These are phyloP conservation scores for Actinopyga echinites DNA, from an alignment of 53 echinoderm and acorn worm genomes.

Conservation along the genomic window DNA sequence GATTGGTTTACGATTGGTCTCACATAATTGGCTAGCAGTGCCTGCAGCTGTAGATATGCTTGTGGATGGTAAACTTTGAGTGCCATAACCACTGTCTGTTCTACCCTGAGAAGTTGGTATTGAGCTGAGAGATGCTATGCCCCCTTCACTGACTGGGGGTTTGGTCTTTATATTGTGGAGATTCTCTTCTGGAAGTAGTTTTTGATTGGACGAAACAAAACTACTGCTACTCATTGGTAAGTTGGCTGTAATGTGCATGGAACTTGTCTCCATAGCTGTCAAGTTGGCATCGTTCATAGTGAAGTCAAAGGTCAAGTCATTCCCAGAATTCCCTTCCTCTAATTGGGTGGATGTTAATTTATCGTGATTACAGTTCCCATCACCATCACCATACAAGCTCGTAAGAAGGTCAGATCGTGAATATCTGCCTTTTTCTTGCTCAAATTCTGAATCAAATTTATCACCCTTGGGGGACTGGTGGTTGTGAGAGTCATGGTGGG, in stretches of 20 bases:
- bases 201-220: no score
- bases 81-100: constrained; percentile 79
- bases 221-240: neutral
- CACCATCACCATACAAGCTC: constrained; percentile 10
- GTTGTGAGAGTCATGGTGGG: neutral
- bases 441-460: neutral
- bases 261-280: constrained; percentile 44
- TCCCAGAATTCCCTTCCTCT: constrained; percentile 10
- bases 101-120: neutral
- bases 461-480: neutral
- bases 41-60: constrained; percentile 28
- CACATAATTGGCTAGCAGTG: no score
- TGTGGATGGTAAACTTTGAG: constrained; percentile 62
- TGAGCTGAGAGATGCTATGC: no score
- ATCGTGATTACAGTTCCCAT: neutral
- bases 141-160: no score
- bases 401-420: neutral
- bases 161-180: no score
- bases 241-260: neutral
- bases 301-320: constrained; percentile 37
- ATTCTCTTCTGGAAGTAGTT: no score
- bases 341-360: constrained; percentile 35
- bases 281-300: constrained; percentile 37
- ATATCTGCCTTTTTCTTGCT: neutral
- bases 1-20: no score